phyloP scores from a whole-genome alignment of 1,140 invertebrate species.

The Drosophila mayri region DNA sequence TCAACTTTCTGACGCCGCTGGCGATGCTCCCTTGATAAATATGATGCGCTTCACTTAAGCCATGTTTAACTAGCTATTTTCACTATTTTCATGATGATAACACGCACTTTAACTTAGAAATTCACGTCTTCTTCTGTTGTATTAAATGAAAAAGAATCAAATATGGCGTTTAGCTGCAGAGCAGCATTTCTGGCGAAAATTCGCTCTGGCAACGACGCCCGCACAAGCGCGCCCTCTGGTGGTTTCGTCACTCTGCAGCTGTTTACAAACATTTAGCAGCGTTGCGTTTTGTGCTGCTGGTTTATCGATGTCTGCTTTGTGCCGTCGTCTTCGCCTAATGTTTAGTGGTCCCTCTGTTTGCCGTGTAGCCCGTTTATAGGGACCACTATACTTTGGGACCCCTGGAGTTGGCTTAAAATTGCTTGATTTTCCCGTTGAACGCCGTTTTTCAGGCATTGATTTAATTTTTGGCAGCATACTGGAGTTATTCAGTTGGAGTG shows the following conservation, averaged over 20 bases:
- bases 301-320: conserved; percentile 69
- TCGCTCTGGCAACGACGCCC: conserved; percentile 58
- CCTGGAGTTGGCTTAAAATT: conserved; percentile 70
- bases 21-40: background rate
- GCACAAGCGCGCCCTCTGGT: conserved; percentile 45
- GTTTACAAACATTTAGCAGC: conserved; percentile 66
- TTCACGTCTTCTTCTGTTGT: conserved; percentile 54
- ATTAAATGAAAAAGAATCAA: conserved; percentile 63
- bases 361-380: conserved; percentile 65
- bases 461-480: conserved; percentile 18
- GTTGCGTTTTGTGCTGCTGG: conserved; percentile 63
- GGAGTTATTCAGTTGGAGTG: conserved; percentile 7
- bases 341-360: conserved; percentile 72
- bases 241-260: conserved; percentile 34
- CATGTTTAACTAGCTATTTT: conserved; percentile 15
- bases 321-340: conserved; percentile 71
- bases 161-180: conserved; percentile 67
- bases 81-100: conserved; percentile 3
- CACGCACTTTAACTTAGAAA: conserved; percentile 48
- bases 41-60: background rate
- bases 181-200: conserved; percentile 18
- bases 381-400: conserved; percentile 66
- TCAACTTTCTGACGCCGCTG: conserved; percentile 5
- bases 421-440: conserved; percentile 31
- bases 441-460: conserved; percentile 4